Evolutionary conservation across 1,140 invertebrate species (phyloP), one percentile per base, ranked within the genome.

Genomic region (Bicyclus anynana): DNA sequence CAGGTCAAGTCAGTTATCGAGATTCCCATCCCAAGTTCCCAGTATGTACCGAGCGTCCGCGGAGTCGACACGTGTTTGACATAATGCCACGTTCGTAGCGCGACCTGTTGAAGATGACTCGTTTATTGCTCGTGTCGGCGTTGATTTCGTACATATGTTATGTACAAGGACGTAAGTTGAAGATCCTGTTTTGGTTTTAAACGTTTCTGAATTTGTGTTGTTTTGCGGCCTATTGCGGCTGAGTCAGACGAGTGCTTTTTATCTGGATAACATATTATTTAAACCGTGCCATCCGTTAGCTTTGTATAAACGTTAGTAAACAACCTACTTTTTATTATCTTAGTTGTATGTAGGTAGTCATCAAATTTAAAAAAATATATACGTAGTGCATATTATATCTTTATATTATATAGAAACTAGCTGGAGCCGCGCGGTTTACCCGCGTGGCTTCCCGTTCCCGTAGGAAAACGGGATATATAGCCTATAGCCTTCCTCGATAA

Each of bases 81-180:
- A 16, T 44, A 44, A 33, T 33, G 16, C n/a, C 5, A 29, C 14
- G 23, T 3, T 37, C 12, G 20, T 50, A 50, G 26, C 17, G 2
- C 40, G 40, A 20, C 40, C 16, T 16, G 3, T 10, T 49, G 6
- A 59, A 37, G 23, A 59, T 59, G 57, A 42, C 57, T 18, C 42
- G 49, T 4, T 33, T 53, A 5, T 44, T 37, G 10, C 21, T 53
- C 21, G 14, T 57, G 5, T 57, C 50, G 21, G 38, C 54, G 33
- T 33, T 62, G 38, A 13, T 53, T 48, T 49, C 49, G 55, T 52
- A 18, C 50, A 13, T 62, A 53, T 35, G 37, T 57, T 52, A 46
- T 52, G 17, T 51, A 27, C 53, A 59, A 59, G 56, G 62, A 55
- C 62, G 62, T 65, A 53, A 65, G 62, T 65, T 59, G 29, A 53